These are phyloP conservation scores for Girardia tigrina DNA, from an alignment of 2,888 invertebrate species.

Conservation along the genomic window DNA sequence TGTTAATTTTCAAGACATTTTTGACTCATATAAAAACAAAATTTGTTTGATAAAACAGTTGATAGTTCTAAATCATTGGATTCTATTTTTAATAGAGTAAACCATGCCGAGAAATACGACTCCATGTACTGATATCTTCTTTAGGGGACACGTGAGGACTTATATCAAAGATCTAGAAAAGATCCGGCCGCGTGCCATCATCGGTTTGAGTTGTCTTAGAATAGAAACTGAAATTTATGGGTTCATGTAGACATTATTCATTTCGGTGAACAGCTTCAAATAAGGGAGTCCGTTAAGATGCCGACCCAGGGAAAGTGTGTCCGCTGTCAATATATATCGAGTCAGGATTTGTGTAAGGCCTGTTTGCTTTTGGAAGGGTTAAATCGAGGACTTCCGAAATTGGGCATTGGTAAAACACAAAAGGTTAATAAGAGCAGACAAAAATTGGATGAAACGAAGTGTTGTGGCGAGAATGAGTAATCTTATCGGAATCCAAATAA, in stretches of 20 bases:
- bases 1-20: no score
- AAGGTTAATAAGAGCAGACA: slow-evolving; percentile 42
- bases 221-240: no score
- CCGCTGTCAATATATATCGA: slow-evolving; percentile 69
- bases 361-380: slow-evolving; percentile 85
- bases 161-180: slow-evolving; percentile 86
- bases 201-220: slow-evolving; percentile 51
- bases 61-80: no score
- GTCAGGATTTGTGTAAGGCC: slow-evolving; percentile 86
- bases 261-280: slow-evolving; percentile 24
- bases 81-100: no score
- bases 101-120: slow-evolving; percentile 28
- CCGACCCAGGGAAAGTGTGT: slow-evolving; percentile 55
- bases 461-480: background rate
- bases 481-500: no score
- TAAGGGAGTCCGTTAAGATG: background rate
- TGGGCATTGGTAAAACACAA: slow-evolving; percentile 47
- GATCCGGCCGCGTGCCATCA: slow-evolving; percentile 73
- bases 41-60: no score
- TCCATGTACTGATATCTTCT: slow-evolving; percentile 37
- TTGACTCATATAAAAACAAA: no score
- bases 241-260: slow-evolving; percentile 29
- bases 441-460: background rate
- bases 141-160: slow-evolving; percentile 55
- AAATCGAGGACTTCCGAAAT: slow-evolving; percentile 66